Evolutionary conservation across 1,140 invertebrate genomes (phyloP).

Genomic region (Octopus sinensis): DNA sequence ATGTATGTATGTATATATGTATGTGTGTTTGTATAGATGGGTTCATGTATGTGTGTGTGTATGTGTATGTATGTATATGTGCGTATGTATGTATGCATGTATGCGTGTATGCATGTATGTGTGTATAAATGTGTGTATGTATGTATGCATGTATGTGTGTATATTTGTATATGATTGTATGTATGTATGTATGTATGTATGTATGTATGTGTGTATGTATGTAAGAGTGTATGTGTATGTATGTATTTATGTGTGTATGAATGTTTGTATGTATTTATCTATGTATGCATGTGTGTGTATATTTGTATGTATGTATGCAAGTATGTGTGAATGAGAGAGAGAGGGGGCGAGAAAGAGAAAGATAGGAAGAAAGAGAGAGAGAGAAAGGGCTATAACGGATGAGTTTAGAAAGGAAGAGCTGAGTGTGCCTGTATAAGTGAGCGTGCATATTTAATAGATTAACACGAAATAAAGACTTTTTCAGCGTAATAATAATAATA

Average conservation of each 20-base stretch:
- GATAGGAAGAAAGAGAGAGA: too few species aligned
- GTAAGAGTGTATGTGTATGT: background rate
- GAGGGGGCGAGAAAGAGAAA: too few species aligned
- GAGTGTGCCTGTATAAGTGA: too few species aligned
- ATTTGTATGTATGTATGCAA: too few species aligned
- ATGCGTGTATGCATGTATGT: background rate
- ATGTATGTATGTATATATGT: background rate
- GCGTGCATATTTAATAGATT: too few species aligned
- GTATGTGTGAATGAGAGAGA: too few species aligned
- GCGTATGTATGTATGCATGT: background rate
- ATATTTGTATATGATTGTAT: background rate
- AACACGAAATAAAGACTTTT: too few species aligned
- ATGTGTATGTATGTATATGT: background rate
- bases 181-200: background rate
- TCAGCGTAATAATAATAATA: too few species aligned
- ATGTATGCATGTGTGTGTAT: background rate
- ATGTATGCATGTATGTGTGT: background rate
- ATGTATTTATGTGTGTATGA: background rate
- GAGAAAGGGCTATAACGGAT: too few species aligned
- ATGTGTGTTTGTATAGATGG: background rate
- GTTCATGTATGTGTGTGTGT: background rate
- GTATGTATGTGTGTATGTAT: background rate
- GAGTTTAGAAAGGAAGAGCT: too few species aligned
- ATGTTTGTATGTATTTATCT: background rate
- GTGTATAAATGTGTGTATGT: background rate